Evolutionary conservation across 2,113 vertebrate species (phyloP), one percentile per base, ranked within the genome.

Genomic region (Corythornis cristatus): DNA sequence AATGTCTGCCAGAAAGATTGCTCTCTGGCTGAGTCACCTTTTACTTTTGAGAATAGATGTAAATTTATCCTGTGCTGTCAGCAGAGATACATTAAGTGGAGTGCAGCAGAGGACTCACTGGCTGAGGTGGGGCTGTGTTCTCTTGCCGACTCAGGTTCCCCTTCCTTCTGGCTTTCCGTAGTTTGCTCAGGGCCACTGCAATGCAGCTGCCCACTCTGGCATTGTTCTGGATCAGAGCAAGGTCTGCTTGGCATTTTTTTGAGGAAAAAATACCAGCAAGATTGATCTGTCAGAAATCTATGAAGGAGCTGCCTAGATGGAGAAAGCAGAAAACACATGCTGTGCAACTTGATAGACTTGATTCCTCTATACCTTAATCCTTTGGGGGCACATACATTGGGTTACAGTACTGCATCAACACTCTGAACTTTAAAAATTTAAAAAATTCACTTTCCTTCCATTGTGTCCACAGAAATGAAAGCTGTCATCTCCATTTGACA

Each of bases 201-300:
- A 99, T 98, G 76, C 98, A 97, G 88, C 98, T 98, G 92, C 98
- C 99, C 88, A 99, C 98, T 86, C 86, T 98, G 54, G 99, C 98
- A 7, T 99, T 99, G 94, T 99, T 99, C 86, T 97, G 97, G 94
- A 99, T 98, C 42, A 99, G 97, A 83, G 98, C 98, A 70, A 99
- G 98, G 83, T 99, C 99, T 99, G 82, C 70, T 71, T 62, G 51
- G 40, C 7, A 20, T 81, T 71, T 92, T 23, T 84, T 94, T 94
- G 56, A 96, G 95, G 88, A 90, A 96, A 65, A 85, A 64, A 28
- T 17, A 71, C 3, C 53, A 87, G 45, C 0, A 6, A 79, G 37
- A 74, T 3, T 4, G 6, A 80, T 28, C n/a, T 60, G 12, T 46
- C 29, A 67, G 21, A 91, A 84, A 12, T 28, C 71, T 74, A 15